Base-by-base conservation (phyloP, 2,797 vertebrate species). In the Hoplostethus mediterraneus region DNA sequence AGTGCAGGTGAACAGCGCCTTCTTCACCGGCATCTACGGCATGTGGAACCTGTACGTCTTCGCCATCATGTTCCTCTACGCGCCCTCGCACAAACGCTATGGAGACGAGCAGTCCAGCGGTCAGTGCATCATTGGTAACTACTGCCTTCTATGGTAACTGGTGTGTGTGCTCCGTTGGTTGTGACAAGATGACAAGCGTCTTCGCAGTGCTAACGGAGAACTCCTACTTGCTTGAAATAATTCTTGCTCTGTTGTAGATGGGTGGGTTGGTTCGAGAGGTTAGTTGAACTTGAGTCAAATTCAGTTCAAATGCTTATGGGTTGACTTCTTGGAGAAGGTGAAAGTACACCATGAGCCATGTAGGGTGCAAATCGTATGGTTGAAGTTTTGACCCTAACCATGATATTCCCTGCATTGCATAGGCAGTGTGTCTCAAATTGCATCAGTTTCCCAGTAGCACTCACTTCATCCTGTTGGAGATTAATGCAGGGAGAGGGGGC, bases 1-100 rank as follows among this genome's bases (percentile, higher is more conserved):
- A 0, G 96, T 99, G 62, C 93, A 99, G 84, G 94, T 96, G 83
- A 98, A 97, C 95, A 99, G 98, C 0, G 98, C 98, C 68, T 99
- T 99, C 90, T 99, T 99, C 93, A 99, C 98, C 0, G 98, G 98
- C 67, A 96, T 99, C 91, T 99, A 99, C 0, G 98, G 98, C 54
- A 99, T 99, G 98, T 99, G 98, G 98, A 99, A 99, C 89, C 96
- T 99, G 30, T 99, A 99, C 0, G 98, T 99, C 70, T 99, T 99
- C 0, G 96, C 97, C 55, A 94, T 99, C 87, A 98, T 99, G 97
- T 99, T 99, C 94, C 94, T 99, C 16, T 99, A 99, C 0, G 98
- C 98, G 0, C 98, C 98, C 0, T 99, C 98, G 0, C 98, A 99
- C 95, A 99, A 99, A 88, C 95, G 95, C 68, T 99, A 99, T 0